Evolutionary conservation across 2,888 invertebrate genomes (phyloP).

Genomic region (Lissocephala sabroskyi): DNA sequence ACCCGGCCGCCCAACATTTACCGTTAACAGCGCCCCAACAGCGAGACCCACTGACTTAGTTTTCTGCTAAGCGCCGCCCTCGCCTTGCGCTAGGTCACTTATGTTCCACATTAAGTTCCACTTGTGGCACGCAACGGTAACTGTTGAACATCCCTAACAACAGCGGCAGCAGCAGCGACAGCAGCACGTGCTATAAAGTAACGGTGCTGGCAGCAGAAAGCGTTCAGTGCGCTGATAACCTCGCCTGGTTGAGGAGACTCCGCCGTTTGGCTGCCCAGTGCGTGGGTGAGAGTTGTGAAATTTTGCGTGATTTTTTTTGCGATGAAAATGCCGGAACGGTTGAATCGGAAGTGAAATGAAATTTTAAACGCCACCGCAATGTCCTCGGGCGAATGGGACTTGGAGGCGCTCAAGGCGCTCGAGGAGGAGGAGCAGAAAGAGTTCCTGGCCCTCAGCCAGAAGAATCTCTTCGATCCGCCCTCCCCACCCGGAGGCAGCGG

Average conservation of each 20-base stretch:
- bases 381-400: conserved; percentile 73
- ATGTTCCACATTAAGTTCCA: conserved; percentile 39
- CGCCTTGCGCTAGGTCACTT: conserved; percentile 64
- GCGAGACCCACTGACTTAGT: conserved; percentile 29
- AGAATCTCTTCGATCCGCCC: conserved; percentile 63
- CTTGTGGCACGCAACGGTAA: conserved; percentile 18
- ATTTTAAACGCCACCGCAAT: too few species aligned
- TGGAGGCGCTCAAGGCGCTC: conserved; percentile 72
- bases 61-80: conserved; percentile 46
- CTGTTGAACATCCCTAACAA: conserved; percentile 15
- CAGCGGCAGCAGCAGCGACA: conserved; percentile 9
- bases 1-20: conserved; percentile 9
- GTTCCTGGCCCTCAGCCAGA: conserved; percentile 69
- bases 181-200: conserved; percentile 39
- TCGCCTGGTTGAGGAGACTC: conserved; percentile 41
- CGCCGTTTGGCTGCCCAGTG: not conserved
- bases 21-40: not conserved
- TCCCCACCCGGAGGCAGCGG: conserved; percentile 35
- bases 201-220: conserved; percentile 26
- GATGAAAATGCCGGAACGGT: too few species aligned
- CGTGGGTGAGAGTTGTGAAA: not conserved
- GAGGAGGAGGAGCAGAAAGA: conserved; percentile 71
- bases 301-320: too few species aligned
- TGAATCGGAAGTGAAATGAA: not conserved
- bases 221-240: conserved; percentile 51